phyloP scores from a whole-genome alignment of 2,888 invertebrate genomes.

The Amiota mariae region DNA sequence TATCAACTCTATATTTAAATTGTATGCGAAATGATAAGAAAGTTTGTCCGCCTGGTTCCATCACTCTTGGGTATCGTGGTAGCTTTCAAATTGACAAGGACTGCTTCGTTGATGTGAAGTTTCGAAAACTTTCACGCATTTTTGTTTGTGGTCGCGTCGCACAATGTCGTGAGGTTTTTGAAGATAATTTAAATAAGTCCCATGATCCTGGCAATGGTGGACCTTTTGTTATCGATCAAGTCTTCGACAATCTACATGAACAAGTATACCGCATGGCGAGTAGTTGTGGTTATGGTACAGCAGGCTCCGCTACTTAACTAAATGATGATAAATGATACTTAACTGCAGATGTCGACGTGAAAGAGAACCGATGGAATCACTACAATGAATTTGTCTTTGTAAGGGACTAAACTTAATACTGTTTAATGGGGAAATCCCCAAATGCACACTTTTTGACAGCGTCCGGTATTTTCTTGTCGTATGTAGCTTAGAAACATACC shows the following conservation, averaged over 20 bases:
- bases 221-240: conserved; percentile 94
- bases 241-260: conserved; percentile 92
- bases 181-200: conserved; percentile 94
- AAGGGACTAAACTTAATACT: conserved; percentile 79
- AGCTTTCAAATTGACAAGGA: conserved; percentile 99
- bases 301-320: conserved; percentile 86
- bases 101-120: conserved; percentile 98
- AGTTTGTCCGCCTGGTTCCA: conserved; percentile 81
- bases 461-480: too few relatives aligned
- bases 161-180: conserved; percentile 96
- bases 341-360: conserved; percentile 95
- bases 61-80: conserved; percentile 96
- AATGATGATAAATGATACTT: too few relatives aligned
- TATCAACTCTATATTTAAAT: too few relatives aligned
- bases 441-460: too few relatives aligned
- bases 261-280: conserved; percentile 89
- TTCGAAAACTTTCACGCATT: conserved; percentile 96
- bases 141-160: conserved; percentile 95
- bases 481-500: too few relatives aligned
- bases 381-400: conserved; percentile 99
- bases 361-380: conserved; percentile 99
- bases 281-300: conserved; percentile 94
- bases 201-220: conserved; percentile 97
- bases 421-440: too few relatives aligned
- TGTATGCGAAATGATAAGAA: conserved; percentile 68